Evolutionary conservation across 2,113 vertebrate species (phyloP), one percentile per base, ranked within the genome.

Genomic region (Cyanistes caeruleus): DNA sequence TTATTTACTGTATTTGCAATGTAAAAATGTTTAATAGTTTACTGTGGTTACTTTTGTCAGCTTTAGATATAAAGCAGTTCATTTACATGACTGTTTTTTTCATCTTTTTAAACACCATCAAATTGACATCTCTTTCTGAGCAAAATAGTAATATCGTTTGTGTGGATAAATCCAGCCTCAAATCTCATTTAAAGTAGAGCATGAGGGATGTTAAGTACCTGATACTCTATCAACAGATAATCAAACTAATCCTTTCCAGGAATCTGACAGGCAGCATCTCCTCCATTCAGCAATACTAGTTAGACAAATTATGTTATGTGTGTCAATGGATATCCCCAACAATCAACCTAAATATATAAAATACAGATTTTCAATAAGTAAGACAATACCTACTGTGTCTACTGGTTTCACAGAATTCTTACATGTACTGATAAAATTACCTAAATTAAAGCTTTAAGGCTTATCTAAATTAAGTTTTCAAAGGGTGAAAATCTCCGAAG

Each of bases 21-120:
- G 72, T 84, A 33, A 79, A 41, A 93, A 88, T 84, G 4, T 44
- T 65, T 79, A 37, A 60, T 96, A 63, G 89, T 96, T 87, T 97
- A 91, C 63, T 94, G 33, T 94, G 56, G 95, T 97, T 97, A 89
- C 82, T 35, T 85, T 94, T 97, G 33, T n/a, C 39, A 85, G 41
- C 20, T 39, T 96, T 77, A 94, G 28, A 74, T 91, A 76, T 73
- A 80, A 90, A 84, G 51, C 44, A 63, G 63, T 96, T 97, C 23
- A 65, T 95, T 95, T 95, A 85, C 5, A 55, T 30, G 24, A 53
- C 93, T 92, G 33, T 94, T 51, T 94, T 73, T 88, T 77, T 95
- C 19, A 74, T 96, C 84, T 95, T 94, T 91, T 63, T 75, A 93
- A 92, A 88, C 33, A 65, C 49, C 75, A 90, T 95, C 76, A 97